Conservation (phyloP, 1,140 invertebrate species). For the Laodelphax striatellus region DNA sequence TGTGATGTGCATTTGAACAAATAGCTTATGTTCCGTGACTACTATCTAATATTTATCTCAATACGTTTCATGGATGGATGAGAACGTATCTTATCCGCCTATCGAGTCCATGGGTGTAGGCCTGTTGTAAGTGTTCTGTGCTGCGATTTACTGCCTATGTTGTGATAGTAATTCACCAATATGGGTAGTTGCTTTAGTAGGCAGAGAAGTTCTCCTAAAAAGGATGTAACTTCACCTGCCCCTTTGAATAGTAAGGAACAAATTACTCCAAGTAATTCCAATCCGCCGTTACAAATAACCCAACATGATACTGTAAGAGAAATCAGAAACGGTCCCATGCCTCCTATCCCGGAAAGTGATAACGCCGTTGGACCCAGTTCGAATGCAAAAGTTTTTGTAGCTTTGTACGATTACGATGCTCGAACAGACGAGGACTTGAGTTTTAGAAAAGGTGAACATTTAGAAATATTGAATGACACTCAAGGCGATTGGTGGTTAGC, state of each 20-base stretch:
- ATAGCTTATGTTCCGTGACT: neutral
- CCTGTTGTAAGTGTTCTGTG: neutral
- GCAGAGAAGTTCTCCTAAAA: constrained; percentile 22
- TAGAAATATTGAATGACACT: constrained; percentile 97
- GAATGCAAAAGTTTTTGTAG: constrained; percentile 78
- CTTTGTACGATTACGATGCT: constrained; percentile 97
- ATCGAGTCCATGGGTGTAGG: neutral
- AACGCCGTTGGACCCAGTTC: constrained; percentile 15
- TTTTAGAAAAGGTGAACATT: constrained; percentile 95
- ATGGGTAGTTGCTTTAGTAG: constrained; percentile 28
- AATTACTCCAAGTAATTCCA: constrained; percentile 17
- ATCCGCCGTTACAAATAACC: constrained; percentile 18
- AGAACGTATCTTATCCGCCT: neutral
- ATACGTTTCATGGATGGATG: neutral
- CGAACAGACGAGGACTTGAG: constrained; percentile 96
- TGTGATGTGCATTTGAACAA: neutral
- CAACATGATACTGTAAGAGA: constrained; percentile 18
- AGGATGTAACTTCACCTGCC: constrained; percentile 19
- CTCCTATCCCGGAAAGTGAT: constrained; percentile 25
- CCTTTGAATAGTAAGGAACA: constrained; percentile 19
- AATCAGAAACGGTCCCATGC: constrained; percentile 24
- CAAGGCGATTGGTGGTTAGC: constrained; percentile 99
- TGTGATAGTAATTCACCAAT: constrained; percentile 1
- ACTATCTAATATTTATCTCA: neutral
- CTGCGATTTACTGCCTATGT: neutral